Evolutionary conservation across 1,140 invertebrate genomes (phyloP), one percentile per base, ranked within the genome.

Genomic region (Drosophila bocqueti): DNA sequence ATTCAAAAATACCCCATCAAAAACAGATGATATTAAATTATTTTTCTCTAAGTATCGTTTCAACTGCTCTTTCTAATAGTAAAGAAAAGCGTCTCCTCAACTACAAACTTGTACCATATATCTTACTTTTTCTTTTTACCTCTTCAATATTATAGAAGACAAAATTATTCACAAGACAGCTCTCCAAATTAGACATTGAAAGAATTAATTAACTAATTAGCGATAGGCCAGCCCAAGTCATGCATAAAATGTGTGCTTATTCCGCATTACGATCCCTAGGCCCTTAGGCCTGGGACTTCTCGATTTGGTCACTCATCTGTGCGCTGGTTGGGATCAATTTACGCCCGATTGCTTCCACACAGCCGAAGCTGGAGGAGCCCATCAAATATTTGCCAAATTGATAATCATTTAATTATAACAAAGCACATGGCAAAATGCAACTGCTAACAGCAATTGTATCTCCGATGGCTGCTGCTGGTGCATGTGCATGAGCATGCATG

Each of bases 381-480:
- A 62, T 78, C 85, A 84, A 89, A 84, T 87, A 87, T 87, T 86
- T 83, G 85, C 81, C 85, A 78, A 89, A 87, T 89, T 89, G 84
- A 87, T 87, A 84, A 89, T 89, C 81, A 87, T 87, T 87, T 87
- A 87, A 87, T 87, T 87, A 87, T 81, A 84, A 78, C 76, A 89
- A 75, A 89, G 84, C 84, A 81, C 66, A 80, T 69, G 77, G 84
- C 85, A 65, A 74, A 89, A 83, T 80, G 75, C 66, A 64, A 78
- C 42, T 69, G 71, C 84, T 68, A 78, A 63, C 63, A 68, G 60
- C 47, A 89, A 54, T 62, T 80, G 61, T 68, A 57, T 64, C 46
- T 74, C 73, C 54, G 36, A 18, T 31, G 52, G 36, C 63, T 24
- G 40, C 54, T 40, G 54, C 54, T 57, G 54, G 36, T 40, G 31